Base-by-base conservation (phyloP, 2,797 vertebrate species). In the Cuculus canorus region DNA sequence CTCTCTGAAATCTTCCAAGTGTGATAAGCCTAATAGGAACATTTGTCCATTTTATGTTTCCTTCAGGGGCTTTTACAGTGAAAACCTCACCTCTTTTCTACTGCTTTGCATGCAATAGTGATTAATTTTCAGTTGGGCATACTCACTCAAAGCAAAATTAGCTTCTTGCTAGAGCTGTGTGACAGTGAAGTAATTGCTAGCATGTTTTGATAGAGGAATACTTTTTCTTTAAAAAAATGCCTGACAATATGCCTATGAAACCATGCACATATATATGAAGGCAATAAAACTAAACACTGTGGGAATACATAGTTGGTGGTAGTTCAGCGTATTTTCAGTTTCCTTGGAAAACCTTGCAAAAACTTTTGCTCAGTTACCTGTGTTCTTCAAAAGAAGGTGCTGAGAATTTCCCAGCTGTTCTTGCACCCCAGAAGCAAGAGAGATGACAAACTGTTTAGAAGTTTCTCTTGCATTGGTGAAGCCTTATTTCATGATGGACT, bases 1-100 rank as follows among this genome's bases (percentile, higher is more conserved):
- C 50, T 90, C 50, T 80, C 59, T 84, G 83, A 92, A 95, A 87
- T 56, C 72, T 79, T 89, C 83, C 75, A 93, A 80, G 63, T 89
- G 79, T 90, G 92, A 71, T 89, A 93, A 95, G 68, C 21, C 61
- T 85, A 91, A 94, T 33, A 93, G 64, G 90, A 94, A 77, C 78
- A 95, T 94, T 92, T 82, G 64, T 92, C 86, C 90, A 52, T 80
- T 95, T 95, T 92, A 95, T 93, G 76, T 92, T 95, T 64, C 90
- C 75, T 92, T 89, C 71, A 95, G 79, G 86, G 92, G 71, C 41
- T 80, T 93, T 94, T 78, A 75, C 57, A 68, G 48, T 25, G 52
- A 25, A 94, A 87, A 28, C 82, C 84, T 89, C 68, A 80, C 60
- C 35, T 89, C 41, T 88, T 91, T 77, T 61, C 56, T 52, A 53